These are phyloP conservation scores for Argyra leucocephala DNA, from an alignment of 2,888 invertebrate species.

Conservation along the genomic window DNA sequence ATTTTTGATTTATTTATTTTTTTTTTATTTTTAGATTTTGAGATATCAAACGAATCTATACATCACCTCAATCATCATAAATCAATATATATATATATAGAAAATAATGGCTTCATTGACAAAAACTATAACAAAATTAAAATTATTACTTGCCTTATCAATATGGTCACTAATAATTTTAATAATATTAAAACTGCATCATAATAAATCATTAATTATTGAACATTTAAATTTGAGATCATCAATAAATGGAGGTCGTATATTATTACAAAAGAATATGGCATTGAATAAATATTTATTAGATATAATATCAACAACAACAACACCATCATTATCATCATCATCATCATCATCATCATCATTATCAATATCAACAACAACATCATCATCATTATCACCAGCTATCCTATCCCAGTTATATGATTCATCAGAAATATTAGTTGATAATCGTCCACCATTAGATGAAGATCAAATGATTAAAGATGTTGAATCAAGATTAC, in stretches of 20 bases:
- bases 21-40: too few relatives aligned
- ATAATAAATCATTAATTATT: not conserved
- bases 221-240: not conserved
- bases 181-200: not conserved
- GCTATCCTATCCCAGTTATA: conserved; percentile 19
- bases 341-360: not conserved
- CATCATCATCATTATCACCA: not conserved
- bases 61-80: too few relatives aligned
- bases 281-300: not conserved
- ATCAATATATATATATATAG: too few relatives aligned
- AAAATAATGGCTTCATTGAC: not conserved
- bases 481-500: conserved; percentile 69
- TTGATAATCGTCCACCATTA: conserved; percentile 43
- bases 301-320: not conserved
- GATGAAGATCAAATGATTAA: conserved; percentile 65
- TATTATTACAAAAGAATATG: not conserved
- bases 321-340: not conserved
- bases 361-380: not conserved
- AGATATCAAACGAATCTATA: too few relatives aligned
- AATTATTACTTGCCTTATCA: not conserved
- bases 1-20: too few relatives aligned
- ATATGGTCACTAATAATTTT: not conserved
- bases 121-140: not conserved
- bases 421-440: conserved; percentile 41
- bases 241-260: not conserved